Base-by-base conservation (phyloP, 2,888 invertebrate genomes). In the Scaptodrosophila latifasciaeformis region DNA sequence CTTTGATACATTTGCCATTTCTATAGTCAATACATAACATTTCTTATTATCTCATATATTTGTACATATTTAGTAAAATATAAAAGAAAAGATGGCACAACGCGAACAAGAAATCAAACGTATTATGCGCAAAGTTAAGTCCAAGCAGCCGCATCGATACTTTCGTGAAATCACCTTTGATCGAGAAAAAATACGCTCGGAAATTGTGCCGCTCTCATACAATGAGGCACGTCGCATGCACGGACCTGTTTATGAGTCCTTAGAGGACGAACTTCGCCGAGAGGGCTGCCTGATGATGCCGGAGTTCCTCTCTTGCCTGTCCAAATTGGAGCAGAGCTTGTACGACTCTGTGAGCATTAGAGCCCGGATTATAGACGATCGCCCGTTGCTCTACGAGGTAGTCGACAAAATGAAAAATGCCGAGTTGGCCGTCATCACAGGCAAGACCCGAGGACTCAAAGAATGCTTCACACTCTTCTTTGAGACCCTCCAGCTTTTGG, bases 191-290 rank as follows among this genome's bases (percentile, higher is more conserved):
- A 79, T 76, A 2, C 54, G 57, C 4, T 46, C 49, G 0, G 48
- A 49, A 3, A 66, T 82, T n/a, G 31, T 42, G 1, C 65, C 58
- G 2, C 49, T 77, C 10, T 63, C 53, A 6, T 66, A 55, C 2
- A 60, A 62, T 9, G 66, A 79, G 15, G 83, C 84, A 1, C 69
- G 76, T 0, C 59, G 83, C 2, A 31, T 49, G 5, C 58, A 62
- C 2, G 72, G 72, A 0, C 70, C 72, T 0, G 59, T 82, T 27
- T 84, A 69, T 37, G 59, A 74, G 18, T 81, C 75, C 0, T 60
- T 83, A n/a, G 45, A 79, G 31, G 62, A 70, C 5, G 84, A 84
- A 35, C 40, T 83, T 17, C 71, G 67, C n/a, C 74, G 79, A 12
- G 79, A 62, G 0, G 81, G 80, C 7, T 85, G 83, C 51, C 39